phyloP scores from a whole-genome alignment of 2,113 vertebrate species.

The Leptobrachium ailaonicum region DNA sequence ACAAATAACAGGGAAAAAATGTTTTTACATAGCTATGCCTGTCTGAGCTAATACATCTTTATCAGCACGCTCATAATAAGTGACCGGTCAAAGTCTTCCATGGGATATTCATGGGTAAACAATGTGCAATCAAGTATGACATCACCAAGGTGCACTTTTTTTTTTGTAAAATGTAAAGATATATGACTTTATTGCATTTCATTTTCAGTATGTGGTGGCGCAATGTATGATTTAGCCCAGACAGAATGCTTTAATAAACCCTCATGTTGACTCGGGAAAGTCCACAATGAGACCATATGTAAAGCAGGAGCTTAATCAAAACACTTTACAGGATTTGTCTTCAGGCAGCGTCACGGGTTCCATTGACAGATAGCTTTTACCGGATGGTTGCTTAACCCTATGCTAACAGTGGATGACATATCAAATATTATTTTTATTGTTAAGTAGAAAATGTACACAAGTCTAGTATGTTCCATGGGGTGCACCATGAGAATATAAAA shows the following conservation, averaged over 20 bases:
- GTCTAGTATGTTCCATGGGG: too few species aligned
- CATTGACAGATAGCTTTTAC: background rate
- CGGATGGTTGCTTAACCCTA: background rate
- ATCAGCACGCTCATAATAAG: background rate
- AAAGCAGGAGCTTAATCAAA: background rate
- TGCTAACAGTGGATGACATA: background rate
- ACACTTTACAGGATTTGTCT: background rate
- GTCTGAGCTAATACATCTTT: too few species aligned
- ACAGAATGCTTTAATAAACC: background rate
- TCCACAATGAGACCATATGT: slow-evolving; percentile 16
- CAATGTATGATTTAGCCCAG: too few species aligned
- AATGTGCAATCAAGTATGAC: background rate
- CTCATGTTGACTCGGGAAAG: background rate
- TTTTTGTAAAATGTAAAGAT: background rate
- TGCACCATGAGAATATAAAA: too few species aligned
- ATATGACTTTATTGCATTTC: too few species aligned
- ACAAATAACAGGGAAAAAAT: too few species aligned
- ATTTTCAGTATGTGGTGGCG: too few species aligned
- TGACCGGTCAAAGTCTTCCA: background rate
- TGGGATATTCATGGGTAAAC: background rate
- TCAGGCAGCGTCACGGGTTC: background rate
- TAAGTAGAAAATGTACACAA: too few species aligned
- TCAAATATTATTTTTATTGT: background rate
- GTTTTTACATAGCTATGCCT: too few species aligned
- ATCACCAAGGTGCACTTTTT: background rate